Conservation (phyloP, 1,140 invertebrate species). For the Probaryconus sp. region DNA sequence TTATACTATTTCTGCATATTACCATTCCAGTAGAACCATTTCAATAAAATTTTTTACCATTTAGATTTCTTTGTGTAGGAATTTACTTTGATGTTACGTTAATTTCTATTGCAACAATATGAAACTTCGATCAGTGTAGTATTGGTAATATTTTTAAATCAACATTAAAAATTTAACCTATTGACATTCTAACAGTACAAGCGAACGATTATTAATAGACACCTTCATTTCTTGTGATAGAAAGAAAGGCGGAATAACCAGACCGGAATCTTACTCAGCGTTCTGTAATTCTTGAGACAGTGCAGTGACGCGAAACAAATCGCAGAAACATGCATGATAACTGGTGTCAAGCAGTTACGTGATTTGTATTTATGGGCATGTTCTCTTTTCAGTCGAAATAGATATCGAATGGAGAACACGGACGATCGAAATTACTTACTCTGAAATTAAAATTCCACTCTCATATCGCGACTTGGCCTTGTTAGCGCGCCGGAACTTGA, state of each 20-base stretch:
- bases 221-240: conserved; percentile 1
- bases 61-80: too few relatives aligned
- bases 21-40: too few relatives aligned
- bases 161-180: too few relatives aligned
- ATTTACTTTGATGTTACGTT: too few relatives aligned
- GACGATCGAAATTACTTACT: neutral
- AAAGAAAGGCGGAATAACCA: neutral
- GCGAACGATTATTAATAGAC: too few relatives aligned
- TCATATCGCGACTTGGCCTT: conserved; percentile 55
- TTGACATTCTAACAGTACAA: too few relatives aligned
- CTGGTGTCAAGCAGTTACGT: conserved; percentile 9
- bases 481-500: conserved; percentile 45
- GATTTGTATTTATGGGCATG: conserved; percentile 27
- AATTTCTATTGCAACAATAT: too few relatives aligned
- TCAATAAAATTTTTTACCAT: too few relatives aligned
- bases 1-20: too few relatives aligned
- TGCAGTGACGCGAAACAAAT: conserved; percentile 28
- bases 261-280: conserved; percentile 1
- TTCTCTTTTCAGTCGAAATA: conserved; percentile 36
- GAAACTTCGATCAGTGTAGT: too few relatives aligned
- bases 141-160: too few relatives aligned
- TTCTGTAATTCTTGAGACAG: conserved; percentile 3
- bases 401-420: conserved; percentile 31
- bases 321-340: conserved; percentile 1
- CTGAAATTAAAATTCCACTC: conserved; percentile 53